phyloP scores from a whole-genome alignment of 2,797 vertebrate genomes.

The Phoebastria nigripes region DNA sequence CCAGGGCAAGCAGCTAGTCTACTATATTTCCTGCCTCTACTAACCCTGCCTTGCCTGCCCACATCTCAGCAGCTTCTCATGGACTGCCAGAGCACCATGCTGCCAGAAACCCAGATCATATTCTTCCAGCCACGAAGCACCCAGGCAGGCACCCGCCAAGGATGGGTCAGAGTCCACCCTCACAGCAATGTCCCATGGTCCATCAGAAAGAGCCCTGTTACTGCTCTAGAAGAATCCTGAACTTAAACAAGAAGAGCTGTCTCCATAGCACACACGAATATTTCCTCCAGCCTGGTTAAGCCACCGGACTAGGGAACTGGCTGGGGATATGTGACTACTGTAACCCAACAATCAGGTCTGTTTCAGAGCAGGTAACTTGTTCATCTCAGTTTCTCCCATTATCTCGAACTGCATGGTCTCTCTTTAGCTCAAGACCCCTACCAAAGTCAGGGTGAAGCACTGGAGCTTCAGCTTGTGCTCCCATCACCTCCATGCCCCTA shows the following conservation, averaged over 20 bases:
- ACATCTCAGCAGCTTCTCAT: neutral
- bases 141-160: neutral
- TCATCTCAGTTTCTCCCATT: neutral
- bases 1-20: neutral
- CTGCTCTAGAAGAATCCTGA: neutral
- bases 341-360: neutral
- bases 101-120: neutral
- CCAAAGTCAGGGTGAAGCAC: neutral
- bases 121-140: neutral
- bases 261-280: neutral
- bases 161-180: neutral
- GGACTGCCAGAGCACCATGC: neutral
- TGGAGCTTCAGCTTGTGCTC: neutral
- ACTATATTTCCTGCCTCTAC: neutral
- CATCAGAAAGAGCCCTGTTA: neutral
- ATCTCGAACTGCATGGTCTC: neutral
- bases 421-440: neutral
- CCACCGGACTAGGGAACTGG: accelerated
- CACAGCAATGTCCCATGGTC: accelerated
- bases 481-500: neutral
- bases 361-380: neutral
- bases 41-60: neutral
- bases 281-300: neutral
- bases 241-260: neutral
- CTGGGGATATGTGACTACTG: neutral